Evolutionary conservation across 1,140 invertebrate species (phyloP), one percentile per base, ranked within the genome.

Genomic region (Scylla paramamosain): DNA sequence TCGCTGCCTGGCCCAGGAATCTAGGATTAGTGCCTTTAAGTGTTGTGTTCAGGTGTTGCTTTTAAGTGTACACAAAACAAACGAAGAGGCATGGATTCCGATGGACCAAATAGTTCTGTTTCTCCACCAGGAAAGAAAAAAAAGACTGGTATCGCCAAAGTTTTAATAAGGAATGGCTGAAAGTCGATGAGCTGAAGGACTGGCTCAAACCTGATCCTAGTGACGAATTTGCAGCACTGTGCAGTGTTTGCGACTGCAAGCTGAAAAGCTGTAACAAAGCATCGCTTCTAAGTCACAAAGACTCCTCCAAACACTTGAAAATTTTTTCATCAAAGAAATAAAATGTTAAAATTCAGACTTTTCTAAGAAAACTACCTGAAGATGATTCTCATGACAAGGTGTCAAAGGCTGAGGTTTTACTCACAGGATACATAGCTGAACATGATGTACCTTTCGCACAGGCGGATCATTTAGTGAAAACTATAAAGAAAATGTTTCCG

Each of bases 401-500:
- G n/a, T n/a, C n/a, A n/a, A n/a, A n/a, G n/a, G n/a, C n/a, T 39
- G 93, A 94, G 88, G 8, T 94, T 32, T 52, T 94, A 16, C 59
- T 94, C n/a, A 2, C 14, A 31, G 84, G 84, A 29, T 94, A 88
- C 59, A 31, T 94, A n/a, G 84, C 84, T 14, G 92, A 93, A 86
- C 92, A 93, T 48, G 84, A 77, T 29, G 67, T 93, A 8, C 77
- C 82, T 28, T 94, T 94, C 1, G 39, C 25, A 25, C 93, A 94
- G 45, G 84, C 59, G 20, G 93, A 94, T 29, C 93, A 88, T 31
- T 59, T 94, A 39, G 86, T 94, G n/a, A 84, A 94, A 29, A 46
- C 46, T 14, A 88, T 94, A 28, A 94, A 94, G 31, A 87, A 89
- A 89, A 94, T 94, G 83, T 88, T 94, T 31, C 93, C 52, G 20